Evolutionary conservation across 2,113 vertebrate species (phyloP).

Genomic region (Peromyscus maniculatus): DNA sequence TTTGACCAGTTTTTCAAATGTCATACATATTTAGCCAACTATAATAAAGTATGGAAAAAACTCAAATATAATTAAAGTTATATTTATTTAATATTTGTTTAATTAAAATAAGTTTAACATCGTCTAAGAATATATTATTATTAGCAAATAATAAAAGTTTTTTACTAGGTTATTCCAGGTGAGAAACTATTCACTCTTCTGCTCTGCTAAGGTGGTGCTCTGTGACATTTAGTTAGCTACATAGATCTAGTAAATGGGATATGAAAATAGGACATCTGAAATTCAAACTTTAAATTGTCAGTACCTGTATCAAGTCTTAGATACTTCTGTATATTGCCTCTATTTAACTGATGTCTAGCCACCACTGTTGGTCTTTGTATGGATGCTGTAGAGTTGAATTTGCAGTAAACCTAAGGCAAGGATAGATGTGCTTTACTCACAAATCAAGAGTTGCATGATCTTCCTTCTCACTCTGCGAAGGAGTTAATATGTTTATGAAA

Average conservation of each 20-base stretch:
- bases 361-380: neutral
- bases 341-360: neutral
- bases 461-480: neutral
- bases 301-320: neutral
- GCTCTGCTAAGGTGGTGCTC: neutral
- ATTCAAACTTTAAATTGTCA: neutral
- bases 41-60: neutral
- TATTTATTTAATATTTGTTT: slow-evolving; percentile 32
- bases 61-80: neutral
- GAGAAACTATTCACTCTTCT: neutral
- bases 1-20: neutral
- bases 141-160: neutral
- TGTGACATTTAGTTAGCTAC: neutral
- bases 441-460: neutral
- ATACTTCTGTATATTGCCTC: neutral
- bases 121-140: slow-evolving; percentile 16
- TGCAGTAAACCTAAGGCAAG: neutral
- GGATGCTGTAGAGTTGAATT: neutral
- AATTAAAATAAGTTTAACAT: slow-evolving; percentile 43
- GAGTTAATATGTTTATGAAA: neutral
- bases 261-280: neutral
- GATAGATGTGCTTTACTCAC: neutral
- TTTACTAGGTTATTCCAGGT: neutral
- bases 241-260: neutral
- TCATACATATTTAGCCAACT: neutral